These are phyloP conservation scores for Amblyjoppa proteus DNA, from an alignment of 2,888 invertebrate species.

Conservation along the genomic window DNA sequence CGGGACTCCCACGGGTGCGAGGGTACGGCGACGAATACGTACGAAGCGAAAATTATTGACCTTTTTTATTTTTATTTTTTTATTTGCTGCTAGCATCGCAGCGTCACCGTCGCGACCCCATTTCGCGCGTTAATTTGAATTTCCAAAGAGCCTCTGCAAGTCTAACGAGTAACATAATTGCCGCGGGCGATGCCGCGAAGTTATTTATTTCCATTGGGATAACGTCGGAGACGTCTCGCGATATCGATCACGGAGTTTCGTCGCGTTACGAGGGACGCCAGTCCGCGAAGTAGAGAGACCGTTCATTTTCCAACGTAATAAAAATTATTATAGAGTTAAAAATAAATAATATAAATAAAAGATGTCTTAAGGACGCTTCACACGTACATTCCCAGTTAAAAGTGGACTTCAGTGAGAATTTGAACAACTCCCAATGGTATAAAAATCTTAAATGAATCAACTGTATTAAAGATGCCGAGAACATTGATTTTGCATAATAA, in stretches of 20 bases:
- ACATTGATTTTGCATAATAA: too few relatives aligned
- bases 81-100: constrained; percentile 30
- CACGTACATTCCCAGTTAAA: neutral
- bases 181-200: constrained; percentile 14
- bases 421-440: too few relatives aligned
- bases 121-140: constrained; percentile 57
- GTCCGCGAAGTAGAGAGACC: neutral
- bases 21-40: neutral
- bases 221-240: constrained; percentile 5
- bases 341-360: neutral
- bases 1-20: neutral
- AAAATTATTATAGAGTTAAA: neutral
- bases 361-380: neutral
- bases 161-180: constrained; percentile 57
- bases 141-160: constrained; percentile 47
- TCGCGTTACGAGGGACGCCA: neutral
- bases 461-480: too few relatives aligned
- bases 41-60: constrained; percentile 20
- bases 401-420: neutral
- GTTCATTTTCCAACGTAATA: neutral
- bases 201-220: constrained; percentile 37
- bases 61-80: neutral
- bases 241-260: constrained; percentile 3
- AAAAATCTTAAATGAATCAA: too few relatives aligned
- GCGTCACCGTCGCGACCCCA: constrained; percentile 48